phyloP scores from a whole-genome alignment of 2,888 invertebrate species.

The Limnephilus marmoratus region DNA sequence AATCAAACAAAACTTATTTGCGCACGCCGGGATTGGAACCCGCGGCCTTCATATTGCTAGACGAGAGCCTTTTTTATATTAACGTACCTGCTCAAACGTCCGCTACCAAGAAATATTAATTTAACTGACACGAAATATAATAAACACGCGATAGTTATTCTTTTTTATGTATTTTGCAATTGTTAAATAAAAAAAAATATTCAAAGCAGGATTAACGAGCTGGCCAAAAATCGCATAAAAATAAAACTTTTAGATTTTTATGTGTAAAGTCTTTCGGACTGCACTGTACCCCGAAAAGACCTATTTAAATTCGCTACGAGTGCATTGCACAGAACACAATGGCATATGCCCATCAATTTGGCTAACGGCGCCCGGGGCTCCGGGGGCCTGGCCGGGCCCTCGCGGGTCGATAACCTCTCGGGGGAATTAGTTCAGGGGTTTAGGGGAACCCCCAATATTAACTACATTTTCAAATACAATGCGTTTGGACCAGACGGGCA shows the following conservation, averaged over 20 bases:
- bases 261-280: background rate
- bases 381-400: background rate
- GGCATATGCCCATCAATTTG: slow-evolving; percentile 48
- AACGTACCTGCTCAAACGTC: too few relatives aligned
- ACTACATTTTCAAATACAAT: background rate
- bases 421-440: slow-evolving; percentile 39
- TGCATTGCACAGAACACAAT: slow-evolving; percentile 39
- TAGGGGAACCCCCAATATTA: slow-evolving; percentile 28
- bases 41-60: too few relatives aligned
- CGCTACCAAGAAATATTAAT: too few relatives aligned
- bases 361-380: slow-evolving; percentile 21
- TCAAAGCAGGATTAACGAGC: background rate
- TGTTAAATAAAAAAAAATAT: too few relatives aligned
- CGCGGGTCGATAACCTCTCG: slow-evolving; percentile 42
- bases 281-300: background rate
- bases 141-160: too few relatives aligned
- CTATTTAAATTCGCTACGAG: slow-evolving; percentile 46
- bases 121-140: too few relatives aligned
- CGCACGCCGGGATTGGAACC: too few relatives aligned
- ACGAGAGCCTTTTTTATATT: too few relatives aligned
- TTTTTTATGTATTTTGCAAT: background rate
- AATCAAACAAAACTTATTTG: too few relatives aligned
- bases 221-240: background rate
- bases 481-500: background rate
- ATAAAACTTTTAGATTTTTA: background rate